Evolutionary conservation across 2,797 vertebrate species (phyloP).

Genomic region (Anabacerthia variegaticeps): DNA sequence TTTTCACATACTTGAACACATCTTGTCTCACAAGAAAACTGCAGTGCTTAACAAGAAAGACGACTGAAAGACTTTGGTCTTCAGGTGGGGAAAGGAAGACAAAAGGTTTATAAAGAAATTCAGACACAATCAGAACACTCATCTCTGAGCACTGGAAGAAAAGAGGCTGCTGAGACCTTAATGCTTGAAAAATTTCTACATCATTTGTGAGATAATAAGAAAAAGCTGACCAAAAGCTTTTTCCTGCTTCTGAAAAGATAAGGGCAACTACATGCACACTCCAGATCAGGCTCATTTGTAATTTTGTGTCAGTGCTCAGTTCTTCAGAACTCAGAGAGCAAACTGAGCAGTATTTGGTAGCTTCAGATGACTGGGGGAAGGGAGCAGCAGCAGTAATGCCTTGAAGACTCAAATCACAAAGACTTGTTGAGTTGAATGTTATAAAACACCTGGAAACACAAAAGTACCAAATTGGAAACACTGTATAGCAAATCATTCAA

Average conservation of each 20-base stretch:
- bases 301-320: neutral
- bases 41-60: neutral
- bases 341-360: neutral
- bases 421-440: neutral
- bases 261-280: neutral
- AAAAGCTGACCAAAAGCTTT: constrained; percentile 17
- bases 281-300: neutral
- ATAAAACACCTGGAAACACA: neutral
- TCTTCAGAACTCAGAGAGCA: neutral
- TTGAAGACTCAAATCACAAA: neutral
- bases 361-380: neutral
- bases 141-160: neutral
- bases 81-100: neutral
- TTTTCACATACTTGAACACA: neutral
- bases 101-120: neutral
- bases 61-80: neutral
- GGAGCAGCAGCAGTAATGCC: neutral
- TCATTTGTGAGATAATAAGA: neutral
- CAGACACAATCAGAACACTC: neutral
- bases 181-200: neutral
- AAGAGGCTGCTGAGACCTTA: neutral
- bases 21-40: neutral
- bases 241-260: neutral
- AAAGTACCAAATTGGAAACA: neutral
- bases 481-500: neutral